phyloP scores from a whole-genome alignment of 2,888 invertebrate species.

The Nematopogon swammerdamellus region DNA sequence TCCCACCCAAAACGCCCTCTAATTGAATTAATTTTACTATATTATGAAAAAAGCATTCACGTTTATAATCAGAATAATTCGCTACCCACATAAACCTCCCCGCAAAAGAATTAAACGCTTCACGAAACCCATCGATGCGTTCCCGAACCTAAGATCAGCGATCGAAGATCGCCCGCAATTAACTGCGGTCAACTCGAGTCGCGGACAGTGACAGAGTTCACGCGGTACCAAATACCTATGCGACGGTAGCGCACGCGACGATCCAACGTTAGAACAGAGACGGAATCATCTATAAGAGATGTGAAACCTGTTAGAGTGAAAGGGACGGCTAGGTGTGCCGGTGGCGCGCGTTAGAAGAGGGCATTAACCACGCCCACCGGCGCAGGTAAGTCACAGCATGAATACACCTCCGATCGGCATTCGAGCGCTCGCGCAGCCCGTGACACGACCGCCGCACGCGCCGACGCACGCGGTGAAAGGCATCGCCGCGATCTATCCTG shows the following conservation, averaged over 20 bases:
- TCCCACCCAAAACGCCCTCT: no score
- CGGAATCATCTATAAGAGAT: slow-evolving; percentile 10
- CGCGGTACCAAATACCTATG: slow-evolving; percentile 34
- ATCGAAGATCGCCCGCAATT: not conserved
- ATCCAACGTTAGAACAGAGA: slow-evolving; percentile 29
- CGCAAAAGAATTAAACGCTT: no score
- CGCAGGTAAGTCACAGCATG: slow-evolving; percentile 24
- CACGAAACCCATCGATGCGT: no score
- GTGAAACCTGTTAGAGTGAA: slow-evolving; percentile 11
- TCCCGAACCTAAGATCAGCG: not conserved
- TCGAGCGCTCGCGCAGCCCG: slow-evolving; percentile 50
- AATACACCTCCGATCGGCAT: slow-evolving; percentile 46
- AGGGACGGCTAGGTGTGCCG: slow-evolving; percentile 33
- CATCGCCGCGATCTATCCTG: not conserved
- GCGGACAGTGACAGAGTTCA: slow-evolving; percentile 29
- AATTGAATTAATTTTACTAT: no score
- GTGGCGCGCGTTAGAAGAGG: slow-evolving; percentile 45
- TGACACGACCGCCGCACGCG: slow-evolving; percentile 9
- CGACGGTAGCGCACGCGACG: slow-evolving; percentile 35
- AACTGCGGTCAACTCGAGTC: not conserved
- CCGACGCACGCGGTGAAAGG: not conserved
- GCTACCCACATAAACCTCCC: no score
- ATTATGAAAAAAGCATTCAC: no score
- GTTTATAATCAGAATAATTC: no score
- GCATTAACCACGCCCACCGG: slow-evolving; percentile 37